Percentiles rank a stretch among this genome's conserved stretches.
phyloP scores from a whole-genome alignment of 2,888 invertebrate species.

The Branchellion lobata region DNA sequence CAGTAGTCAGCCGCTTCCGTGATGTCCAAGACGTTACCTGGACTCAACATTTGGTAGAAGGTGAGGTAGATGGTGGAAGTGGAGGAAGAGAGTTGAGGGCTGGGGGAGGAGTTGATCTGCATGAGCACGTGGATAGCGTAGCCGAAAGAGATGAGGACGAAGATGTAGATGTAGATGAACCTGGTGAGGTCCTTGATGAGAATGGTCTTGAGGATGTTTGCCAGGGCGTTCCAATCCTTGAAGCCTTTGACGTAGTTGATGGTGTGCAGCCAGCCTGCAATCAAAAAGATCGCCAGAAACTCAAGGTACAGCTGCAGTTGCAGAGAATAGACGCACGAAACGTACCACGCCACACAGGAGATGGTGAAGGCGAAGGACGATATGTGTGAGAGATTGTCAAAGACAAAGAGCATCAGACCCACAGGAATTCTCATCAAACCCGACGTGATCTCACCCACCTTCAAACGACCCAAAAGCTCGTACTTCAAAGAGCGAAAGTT shows the following conservation, averaged over 20 bases:
- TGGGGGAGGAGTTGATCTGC: constrained; percentile 52
- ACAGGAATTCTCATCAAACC: constrained; percentile 45
- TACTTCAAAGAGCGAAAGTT: constrained; percentile 11
- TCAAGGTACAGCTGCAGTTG: constrained; percentile 55
- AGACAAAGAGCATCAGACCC: constrained; percentile 44
- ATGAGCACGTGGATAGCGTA: constrained; percentile 58
- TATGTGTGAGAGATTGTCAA: constrained; percentile 47
- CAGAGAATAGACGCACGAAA: constrained; percentile 52
- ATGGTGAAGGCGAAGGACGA: constrained; percentile 53
- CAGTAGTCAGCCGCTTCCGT: constrained; percentile 37
- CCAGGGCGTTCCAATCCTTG: constrained; percentile 58
- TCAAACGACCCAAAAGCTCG: constrained; percentile 24
- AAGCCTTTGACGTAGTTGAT: constrained; percentile 59
- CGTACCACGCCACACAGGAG: constrained; percentile 56
- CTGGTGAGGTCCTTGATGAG: constrained; percentile 57
- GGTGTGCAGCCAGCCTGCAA: constrained; percentile 58
- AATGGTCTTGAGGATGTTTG: constrained; percentile 58
- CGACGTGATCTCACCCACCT: constrained; percentile 46
- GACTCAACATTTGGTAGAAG: constrained; percentile 57
- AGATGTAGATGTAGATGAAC: constrained; percentile 59
- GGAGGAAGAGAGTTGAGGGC: constrained; percentile 38
- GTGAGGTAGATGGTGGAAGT: constrained; percentile 51
- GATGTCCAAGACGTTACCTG: constrained; percentile 46
- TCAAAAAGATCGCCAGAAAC: constrained; percentile 56
- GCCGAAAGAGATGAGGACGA: constrained; percentile 58